These are phyloP conservation scores for Steinernema hermaphroditum DNA, from an alignment of 2,888 invertebrate genomes.

Conservation along the genomic window DNA sequence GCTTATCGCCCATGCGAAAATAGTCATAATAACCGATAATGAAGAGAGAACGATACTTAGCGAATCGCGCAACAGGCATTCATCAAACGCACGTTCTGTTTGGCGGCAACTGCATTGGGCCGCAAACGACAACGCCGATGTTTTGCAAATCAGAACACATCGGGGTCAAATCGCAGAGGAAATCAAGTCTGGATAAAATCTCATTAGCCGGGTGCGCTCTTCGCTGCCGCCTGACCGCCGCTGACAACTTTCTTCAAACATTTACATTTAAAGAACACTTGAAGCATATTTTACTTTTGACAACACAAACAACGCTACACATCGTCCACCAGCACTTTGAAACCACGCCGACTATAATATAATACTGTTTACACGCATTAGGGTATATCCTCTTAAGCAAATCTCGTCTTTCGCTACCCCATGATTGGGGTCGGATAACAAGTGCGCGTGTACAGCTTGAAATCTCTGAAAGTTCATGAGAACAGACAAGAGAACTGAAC, in stretches of 20 bases:
- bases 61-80: too few species aligned
- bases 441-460: neutral
- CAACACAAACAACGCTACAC: too few species aligned
- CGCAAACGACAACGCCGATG: constrained; percentile 18
- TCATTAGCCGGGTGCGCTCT: constrained; percentile 29
- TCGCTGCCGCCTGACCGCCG: constrained; percentile 18
- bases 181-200: constrained; percentile 31
- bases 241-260: constrained; percentile 18
- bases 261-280: neutral
- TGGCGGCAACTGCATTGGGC: neutral
- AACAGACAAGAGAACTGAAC: too few species aligned
- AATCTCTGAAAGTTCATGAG: too few species aligned
- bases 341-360: too few species aligned
- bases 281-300: neutral
- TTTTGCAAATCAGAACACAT: constrained; percentile 29
- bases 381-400: too few species aligned
- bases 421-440: constrained; percentile 21
- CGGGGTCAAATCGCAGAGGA: constrained; percentile 31
- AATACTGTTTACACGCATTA: too few species aligned
- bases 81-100: too few species aligned
- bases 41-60: too few species aligned
- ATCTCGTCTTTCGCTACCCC: neutral
- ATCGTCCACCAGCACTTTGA: too few species aligned
- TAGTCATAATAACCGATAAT: too few species aligned
- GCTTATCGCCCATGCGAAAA: too few species aligned